Conservation (phyloP, 2,888 invertebrate species). For the Caenorhabditis sp. region DNA sequence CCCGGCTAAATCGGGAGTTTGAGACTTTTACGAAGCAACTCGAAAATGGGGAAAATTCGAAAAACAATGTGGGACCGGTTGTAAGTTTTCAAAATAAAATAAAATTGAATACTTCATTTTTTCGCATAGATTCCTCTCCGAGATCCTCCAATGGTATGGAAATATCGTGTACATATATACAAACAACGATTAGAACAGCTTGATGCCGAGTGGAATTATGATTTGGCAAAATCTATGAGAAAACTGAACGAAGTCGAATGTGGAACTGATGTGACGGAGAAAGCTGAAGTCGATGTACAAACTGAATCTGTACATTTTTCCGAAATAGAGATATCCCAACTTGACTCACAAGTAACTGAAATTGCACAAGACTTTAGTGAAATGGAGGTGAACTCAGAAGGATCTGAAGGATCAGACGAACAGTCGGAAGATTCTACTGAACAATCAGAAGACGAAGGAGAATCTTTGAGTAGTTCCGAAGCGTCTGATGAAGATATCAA, state of each 20-base stretch:
- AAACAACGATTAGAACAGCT: constrained; percentile 14
- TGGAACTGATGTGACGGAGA: constrained; percentile 7
- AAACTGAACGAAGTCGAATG: constrained; percentile 5
- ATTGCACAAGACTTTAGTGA: neutral
- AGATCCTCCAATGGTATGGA: constrained; percentile 26
- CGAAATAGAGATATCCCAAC: no score
- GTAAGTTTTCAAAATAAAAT: no score
- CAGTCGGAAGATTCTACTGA: constrained; percentile 7
- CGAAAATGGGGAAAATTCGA: constrained; percentile 3
- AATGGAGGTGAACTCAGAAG: neutral
- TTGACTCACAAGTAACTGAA: no score
- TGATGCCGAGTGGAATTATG: constrained; percentile 15
- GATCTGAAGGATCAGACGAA: constrained; percentile 10
- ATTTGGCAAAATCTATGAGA: constrained; percentile 1
- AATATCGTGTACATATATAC: constrained; percentile 37
- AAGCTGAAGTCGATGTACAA: neutral
- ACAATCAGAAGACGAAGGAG: constrained; percentile 3
- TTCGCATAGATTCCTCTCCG: constrained; percentile 26
- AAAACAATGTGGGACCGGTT: constrained; percentile 26
- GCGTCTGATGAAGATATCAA: constrained; percentile 8
- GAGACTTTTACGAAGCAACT: constrained; percentile 2
- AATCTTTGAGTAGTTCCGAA: no score
- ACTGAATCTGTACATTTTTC: no score
- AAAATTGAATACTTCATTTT: no score
- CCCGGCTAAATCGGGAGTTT: constrained; percentile 10